These are phyloP conservation scores for Leptonema lineaticorne DNA, from an alignment of 1,140 invertebrate genomes.

Conservation along the genomic window DNA sequence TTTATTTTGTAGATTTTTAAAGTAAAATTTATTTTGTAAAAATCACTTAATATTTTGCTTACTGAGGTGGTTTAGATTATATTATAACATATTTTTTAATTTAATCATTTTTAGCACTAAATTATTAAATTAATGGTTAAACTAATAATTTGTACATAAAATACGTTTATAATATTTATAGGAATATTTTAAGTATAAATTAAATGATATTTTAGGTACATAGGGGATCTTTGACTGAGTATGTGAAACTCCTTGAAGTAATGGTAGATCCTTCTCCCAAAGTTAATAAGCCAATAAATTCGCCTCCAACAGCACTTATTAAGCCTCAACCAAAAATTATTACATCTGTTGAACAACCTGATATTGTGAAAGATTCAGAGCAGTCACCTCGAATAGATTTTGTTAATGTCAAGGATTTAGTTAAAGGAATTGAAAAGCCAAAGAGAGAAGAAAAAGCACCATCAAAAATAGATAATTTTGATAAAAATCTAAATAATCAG, in stretches of 20 bases:
- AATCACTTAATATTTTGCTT: too few relatives aligned
- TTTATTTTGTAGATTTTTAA: too few relatives aligned
- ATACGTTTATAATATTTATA: too few relatives aligned
- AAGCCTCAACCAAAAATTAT: constrained; percentile 46
- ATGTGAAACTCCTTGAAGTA: constrained; percentile 49
- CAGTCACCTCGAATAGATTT: constrained; percentile 54
- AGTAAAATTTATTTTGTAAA: too few relatives aligned
- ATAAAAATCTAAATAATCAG: constrained; percentile 49
- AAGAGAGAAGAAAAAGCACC: constrained; percentile 47
- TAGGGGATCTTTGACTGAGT: constrained; percentile 50
- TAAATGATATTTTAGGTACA: constrained; percentile 47
- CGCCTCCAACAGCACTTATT: constrained; percentile 42
- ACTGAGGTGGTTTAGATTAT: too few relatives aligned
- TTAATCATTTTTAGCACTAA: too few relatives aligned
- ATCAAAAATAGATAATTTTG: constrained; percentile 49
- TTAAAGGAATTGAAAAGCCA: constrained; percentile 55
- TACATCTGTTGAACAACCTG: constrained; percentile 41
- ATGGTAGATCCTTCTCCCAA: constrained; percentile 50
- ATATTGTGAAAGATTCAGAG: constrained; percentile 43
- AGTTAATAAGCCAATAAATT: constrained; percentile 45
- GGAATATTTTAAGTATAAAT: too few relatives aligned
- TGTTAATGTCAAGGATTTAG: constrained; percentile 55
- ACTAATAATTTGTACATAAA: too few relatives aligned
- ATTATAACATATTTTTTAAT: too few relatives aligned
- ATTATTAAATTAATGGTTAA: too few relatives aligned